Conservation (phyloP, 1,140 invertebrate species). For the Asobara japonica region DNA sequence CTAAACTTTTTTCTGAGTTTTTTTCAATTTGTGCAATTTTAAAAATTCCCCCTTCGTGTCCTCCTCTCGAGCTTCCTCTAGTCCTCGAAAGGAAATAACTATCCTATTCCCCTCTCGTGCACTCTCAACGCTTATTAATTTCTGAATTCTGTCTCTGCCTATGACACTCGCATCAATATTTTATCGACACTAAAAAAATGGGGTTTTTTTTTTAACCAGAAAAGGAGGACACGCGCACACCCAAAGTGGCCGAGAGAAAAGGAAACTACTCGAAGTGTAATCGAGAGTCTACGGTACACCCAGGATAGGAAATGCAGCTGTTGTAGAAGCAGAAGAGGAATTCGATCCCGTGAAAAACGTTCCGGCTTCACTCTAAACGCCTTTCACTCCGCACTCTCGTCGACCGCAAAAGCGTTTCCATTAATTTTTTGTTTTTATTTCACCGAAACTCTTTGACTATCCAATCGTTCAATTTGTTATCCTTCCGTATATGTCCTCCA, state of each 20-base stretch:
- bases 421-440: slow-evolving; percentile 31
- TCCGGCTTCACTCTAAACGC: slow-evolving; percentile 38
- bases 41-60: too few species aligned
- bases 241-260: slow-evolving; percentile 23
- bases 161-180: background rate
- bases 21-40: too few species aligned
- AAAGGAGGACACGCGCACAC: background rate
- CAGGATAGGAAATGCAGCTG: slow-evolving; percentile 5
- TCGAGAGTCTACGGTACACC: slow-evolving; percentile 5
- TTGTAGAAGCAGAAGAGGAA: slow-evolving; percentile 23
- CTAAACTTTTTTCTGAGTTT: too few species aligned
- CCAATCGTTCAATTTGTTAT: background rate
- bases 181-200: background rate
- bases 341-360: slow-evolving; percentile 44
- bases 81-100: too few species aligned
- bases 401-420: slow-evolving; percentile 49
- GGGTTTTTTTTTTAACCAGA: background rate
- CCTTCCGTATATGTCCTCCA: too few species aligned
- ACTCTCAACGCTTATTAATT: too few species aligned
- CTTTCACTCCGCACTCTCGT: slow-evolving; percentile 45
- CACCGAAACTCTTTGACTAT: background rate
- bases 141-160: background rate
- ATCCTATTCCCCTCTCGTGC: too few species aligned
- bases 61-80: too few species aligned
- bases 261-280: slow-evolving; percentile 16